These are phyloP conservation scores for Adelges cooleyi DNA, from an alignment of 1,140 invertebrate species.

Conservation along the genomic window DNA sequence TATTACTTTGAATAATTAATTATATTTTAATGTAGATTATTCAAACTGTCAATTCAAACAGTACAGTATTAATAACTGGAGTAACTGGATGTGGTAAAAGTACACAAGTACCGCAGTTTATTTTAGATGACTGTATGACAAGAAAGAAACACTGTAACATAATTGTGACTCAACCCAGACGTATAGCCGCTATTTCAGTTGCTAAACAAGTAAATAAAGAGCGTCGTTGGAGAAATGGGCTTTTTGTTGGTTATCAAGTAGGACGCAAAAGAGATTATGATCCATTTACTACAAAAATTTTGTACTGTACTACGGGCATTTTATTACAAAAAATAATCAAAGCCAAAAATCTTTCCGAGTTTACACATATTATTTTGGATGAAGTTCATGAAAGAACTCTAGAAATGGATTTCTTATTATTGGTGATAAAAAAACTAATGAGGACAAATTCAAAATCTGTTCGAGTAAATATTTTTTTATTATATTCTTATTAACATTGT, in stretches of 20 bases:
- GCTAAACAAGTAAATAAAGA: conserved; percentile 66
- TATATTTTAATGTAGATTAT: conserved; percentile 15
- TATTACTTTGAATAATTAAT: too few species aligned
- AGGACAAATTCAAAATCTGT: conserved; percentile 55
- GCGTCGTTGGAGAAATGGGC: conserved; percentile 60
- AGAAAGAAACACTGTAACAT: conserved; percentile 59
- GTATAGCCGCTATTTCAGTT: conserved; percentile 73
- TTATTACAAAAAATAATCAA: conserved; percentile 49
- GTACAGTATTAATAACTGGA: conserved; percentile 65
- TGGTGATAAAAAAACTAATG: conserved; percentile 72
- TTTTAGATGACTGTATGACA: conserved; percentile 58
- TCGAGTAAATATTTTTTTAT: conserved; percentile 46
- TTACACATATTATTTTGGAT: conserved; percentile 86
- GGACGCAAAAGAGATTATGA: conserved; percentile 47
- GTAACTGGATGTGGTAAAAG: conserved; percentile 71
- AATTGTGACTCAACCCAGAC: conserved; percentile 74
- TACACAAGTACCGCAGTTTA: conserved; percentile 79
- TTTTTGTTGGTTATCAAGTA: conserved; percentile 74
- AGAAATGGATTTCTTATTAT: conserved; percentile 85
- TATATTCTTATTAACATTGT: too few species aligned
- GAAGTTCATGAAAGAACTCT: conserved; percentile 92
- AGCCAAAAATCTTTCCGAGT: conserved; percentile 45
- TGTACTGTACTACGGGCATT: conserved; percentile 72
- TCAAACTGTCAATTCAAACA: neutral
- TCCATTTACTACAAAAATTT: conserved; percentile 58